These are phyloP conservation scores for Myrmecobius fasciatus DNA, from an alignment of 2,113 vertebrate species.

Conservation along the genomic window DNA sequence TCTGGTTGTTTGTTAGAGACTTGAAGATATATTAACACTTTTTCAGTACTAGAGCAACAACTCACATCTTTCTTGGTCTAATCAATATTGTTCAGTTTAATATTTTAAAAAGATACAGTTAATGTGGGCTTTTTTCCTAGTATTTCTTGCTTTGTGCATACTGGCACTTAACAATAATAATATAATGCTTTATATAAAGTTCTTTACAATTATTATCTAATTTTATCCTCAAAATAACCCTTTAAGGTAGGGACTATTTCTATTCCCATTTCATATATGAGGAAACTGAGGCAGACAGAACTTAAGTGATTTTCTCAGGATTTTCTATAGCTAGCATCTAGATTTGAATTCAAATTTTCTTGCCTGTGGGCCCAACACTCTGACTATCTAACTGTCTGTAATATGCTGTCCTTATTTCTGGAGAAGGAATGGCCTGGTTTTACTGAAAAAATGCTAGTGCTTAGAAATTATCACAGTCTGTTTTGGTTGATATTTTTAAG, in stretches of 20 bases:
- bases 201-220: background rate
- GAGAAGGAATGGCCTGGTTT: background rate
- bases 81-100: background rate
- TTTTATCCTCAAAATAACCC: background rate
- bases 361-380: background rate
- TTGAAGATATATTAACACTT: background rate
- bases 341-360: background rate
- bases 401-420: background rate
- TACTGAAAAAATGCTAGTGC: background rate
- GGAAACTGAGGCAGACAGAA: background rate
- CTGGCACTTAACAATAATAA: background rate
- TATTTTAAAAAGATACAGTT: background rate
- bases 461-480: background rate
- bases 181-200: background rate
- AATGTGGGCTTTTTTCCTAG: background rate
- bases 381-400: background rate
- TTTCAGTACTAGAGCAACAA: background rate
- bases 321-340: background rate
- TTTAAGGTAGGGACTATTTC: background rate
- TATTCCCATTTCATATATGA: background rate
- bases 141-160: background rate
- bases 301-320: background rate
- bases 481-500: background rate
- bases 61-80: background rate
- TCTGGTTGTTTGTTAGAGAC: background rate